Evolutionary conservation across 2,797 vertebrate genomes (phyloP).

Genomic region (Melanotaenia nigrans): DNA sequence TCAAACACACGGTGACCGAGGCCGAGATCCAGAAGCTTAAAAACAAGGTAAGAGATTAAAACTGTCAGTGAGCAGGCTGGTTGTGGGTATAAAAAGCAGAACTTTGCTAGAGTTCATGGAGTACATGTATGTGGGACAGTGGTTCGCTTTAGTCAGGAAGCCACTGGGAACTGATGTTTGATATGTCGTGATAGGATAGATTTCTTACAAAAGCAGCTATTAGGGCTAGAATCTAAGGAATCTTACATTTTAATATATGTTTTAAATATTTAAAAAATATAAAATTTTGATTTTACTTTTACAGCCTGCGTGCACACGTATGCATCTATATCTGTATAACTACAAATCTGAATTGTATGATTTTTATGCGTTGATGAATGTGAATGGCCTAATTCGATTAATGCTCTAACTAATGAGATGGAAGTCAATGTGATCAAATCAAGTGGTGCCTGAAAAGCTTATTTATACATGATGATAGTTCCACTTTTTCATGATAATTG

Average conservation of each 20-base stretch:
- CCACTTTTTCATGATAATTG: slow-evolving; percentile 11
- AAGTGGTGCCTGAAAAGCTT: slow-evolving; percentile 26
- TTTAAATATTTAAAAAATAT: background rate
- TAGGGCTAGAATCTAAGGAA: too few species aligned
- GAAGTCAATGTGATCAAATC: slow-evolving; percentile 20
- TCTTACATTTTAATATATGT: background rate
- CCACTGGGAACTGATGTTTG: slow-evolving; percentile 4
- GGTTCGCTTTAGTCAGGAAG: background rate
- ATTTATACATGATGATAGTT: background rate
- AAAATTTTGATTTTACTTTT: slow-evolving; percentile 2
- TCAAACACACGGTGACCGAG: slow-evolving; percentile 99
- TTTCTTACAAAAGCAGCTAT: background rate
- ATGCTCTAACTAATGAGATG: slow-evolving; percentile 27
- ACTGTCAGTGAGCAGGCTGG: background rate
- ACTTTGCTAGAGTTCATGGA: slow-evolving; percentile 20
- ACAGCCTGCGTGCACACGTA: background rate
- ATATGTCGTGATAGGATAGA: too few species aligned
- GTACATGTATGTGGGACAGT: slow-evolving; percentile 13
- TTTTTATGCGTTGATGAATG: slow-evolving; percentile 20
- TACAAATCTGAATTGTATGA: slow-evolving; percentile 2
- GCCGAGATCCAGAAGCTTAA: slow-evolving; percentile 99
- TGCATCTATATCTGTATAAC: slow-evolving; percentile 1
- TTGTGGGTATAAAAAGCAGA: slow-evolving; percentile 13
- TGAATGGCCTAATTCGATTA: slow-evolving; percentile 20
- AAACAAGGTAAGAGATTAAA: slow-evolving; percentile 91